Evolutionary conservation across 2,888 invertebrate species (phyloP), one percentile per base, ranked within the genome.

Genomic region (Epirrhoe alternata): DNA sequence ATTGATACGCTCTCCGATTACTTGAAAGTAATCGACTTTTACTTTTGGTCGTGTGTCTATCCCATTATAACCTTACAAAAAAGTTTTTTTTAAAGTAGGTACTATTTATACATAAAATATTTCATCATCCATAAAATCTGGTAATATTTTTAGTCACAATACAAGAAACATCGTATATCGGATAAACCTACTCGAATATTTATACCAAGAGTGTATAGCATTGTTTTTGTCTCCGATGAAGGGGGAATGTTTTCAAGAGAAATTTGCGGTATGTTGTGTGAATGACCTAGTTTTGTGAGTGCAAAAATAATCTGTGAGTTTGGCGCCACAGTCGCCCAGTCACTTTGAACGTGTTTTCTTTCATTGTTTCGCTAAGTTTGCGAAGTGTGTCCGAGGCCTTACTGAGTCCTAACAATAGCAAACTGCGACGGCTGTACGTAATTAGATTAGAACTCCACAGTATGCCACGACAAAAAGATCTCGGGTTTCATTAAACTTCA

Each of bases 371-470:
- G 12, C 30, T 24, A 16, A n/a, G 47, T 45, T n/a, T 33, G 24
- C 14, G n/a, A 42, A 77, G 70, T 77, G 77, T 64, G 76, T 79
- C 74, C 75, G 74, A 72, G 53, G 31, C 56, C 50, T 53, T 61
- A 64, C 38, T 10, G 42, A 64, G 64, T 64, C 70, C 70, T 76
- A 76, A 78, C 71, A 73, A 77, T 78, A 79, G 77, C 74, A 74
- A 74, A 73, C 68, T 68, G 72, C 69, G 66, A 74, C 82, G 80
- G 77, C 81, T 83, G 80, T 70, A 71, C 77, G 74, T 85, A 86
- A 88, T 86, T 83, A 83, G 78, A 85, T 87, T 83, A 85, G 77
- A 80, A 82, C 79, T 77, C 78, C 77, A 80, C 78, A 75, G 76
- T 77, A 77, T 83, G 80, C 81, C 77, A 77, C 76, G 79, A 79